Base-by-base conservation (phyloP, 2,797 vertebrate genomes). In the Catostomus latipinnis region DNA sequence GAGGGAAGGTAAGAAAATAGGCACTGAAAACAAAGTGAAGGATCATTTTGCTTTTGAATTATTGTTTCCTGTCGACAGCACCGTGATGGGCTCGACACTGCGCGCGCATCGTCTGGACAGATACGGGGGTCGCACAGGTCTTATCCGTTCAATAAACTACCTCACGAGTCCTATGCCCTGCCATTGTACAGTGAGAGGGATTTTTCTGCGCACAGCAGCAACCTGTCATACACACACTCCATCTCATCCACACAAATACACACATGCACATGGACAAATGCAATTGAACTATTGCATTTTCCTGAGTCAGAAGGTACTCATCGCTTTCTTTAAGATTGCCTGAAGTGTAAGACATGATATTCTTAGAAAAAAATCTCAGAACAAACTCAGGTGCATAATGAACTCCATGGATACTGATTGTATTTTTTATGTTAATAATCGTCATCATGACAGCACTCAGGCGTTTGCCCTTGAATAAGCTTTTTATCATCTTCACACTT, bases 21-120 rank as follows among this genome's bases (percentile, higher is more conserved):
- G 14, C 52, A 12, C 6, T 62, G 48, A 81, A 68, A 57, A 58
- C 8, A 77, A 45, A 68, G 63, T 86, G 86, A 89, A 92, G 82
- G 92, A 92, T 88, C 9, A 75, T 83, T 86, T 86, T 88, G 74
- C 69, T 83, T 45, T 86, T 71, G 83, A 89, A 90, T 88, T 82
- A 71, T 83, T 75, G 69, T 87, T 90, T 86, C 66, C 82, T 56
- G 54, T 63, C 76, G 71, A 87, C 73, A 85, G 78, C 78, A 78
- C 72, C 12, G 65, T 76, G 70, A 80, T 66, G 72, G 63, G 80
- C 79, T 81, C 48, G 77, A 88, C 87, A 87, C 83, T 76, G 16
- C 78, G 71, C 61, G 80, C 76, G 76, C 65, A 14, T 57, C 16
- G 78, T 72, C 81, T 81, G 87, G 83, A 85, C 75, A 58, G 79